A percentile compares a stretch with the other conserved stretches of the same genome.
Evolutionary conservation across 2,888 invertebrate genomes (phyloP).

Genomic region (Patella ulyssiponensis): DNA sequence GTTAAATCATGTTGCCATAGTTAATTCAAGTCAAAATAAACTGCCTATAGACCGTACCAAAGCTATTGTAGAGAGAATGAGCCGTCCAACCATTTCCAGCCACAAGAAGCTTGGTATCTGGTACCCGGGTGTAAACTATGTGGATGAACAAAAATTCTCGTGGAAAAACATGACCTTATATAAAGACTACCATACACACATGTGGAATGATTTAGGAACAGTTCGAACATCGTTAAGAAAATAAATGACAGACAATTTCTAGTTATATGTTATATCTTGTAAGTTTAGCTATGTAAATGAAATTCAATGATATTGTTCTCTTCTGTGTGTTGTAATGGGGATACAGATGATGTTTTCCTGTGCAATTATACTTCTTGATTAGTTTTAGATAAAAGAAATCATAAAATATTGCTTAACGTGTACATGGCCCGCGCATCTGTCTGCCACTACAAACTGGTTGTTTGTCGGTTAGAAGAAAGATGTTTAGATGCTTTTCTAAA

Average conservation of each 20-base stretch:
- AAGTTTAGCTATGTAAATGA: too few relatives aligned
- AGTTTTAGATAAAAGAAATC: too few relatives aligned
- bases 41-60: not conserved
- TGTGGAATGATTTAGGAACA: not conserved
- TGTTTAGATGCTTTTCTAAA: too few relatives aligned
- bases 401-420: too few relatives aligned
- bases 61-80: not conserved
- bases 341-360: too few relatives aligned
- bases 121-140: not conserved
- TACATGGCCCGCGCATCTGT: too few relatives aligned
- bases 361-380: too few relatives aligned
- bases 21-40: conserved; percentile 1
- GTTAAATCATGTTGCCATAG: not conserved
- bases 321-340: too few relatives aligned
- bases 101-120: not conserved
- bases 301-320: too few relatives aligned
- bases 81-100: not conserved
- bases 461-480: too few relatives aligned
- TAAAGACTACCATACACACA: conserved; percentile 1
- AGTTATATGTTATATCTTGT: too few relatives aligned
- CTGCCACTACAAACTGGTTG: too few relatives aligned
- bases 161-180: not conserved
- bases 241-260: not conserved
- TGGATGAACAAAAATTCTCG: not conserved
- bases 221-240: not conserved